These are phyloP conservation scores for Lycaon pictus DNA, from an alignment of 2,113 vertebrate species.

Conservation along the genomic window DNA sequence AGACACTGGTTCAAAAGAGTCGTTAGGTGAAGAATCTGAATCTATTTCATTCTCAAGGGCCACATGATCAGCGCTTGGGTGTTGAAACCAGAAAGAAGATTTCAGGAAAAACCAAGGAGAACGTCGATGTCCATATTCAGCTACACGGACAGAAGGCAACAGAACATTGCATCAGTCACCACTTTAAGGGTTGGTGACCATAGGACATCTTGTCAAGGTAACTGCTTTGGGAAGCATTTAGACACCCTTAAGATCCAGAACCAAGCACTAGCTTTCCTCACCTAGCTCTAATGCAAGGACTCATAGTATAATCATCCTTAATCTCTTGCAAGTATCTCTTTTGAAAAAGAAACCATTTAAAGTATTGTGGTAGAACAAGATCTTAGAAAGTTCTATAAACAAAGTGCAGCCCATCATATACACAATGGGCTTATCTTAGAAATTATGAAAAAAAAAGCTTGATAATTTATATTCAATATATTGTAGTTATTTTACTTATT, in stretches of 20 bases:
- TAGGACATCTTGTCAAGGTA: background rate
- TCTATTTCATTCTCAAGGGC: slow-evolving; percentile 83
- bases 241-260: background rate
- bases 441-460: background rate
- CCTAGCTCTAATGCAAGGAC: background rate
- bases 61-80: slow-evolving; percentile 79
- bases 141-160: slow-evolving; percentile 80
- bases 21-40: slow-evolving; percentile 74
- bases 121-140: slow-evolving; percentile 89
- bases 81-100: slow-evolving; percentile 91
- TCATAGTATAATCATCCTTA: background rate
- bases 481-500: background rate
- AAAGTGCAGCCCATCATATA: background rate
- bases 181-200: no score
- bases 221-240: background rate
- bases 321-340: background rate
- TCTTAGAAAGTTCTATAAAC: background rate
- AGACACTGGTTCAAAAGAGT: slow-evolving; percentile 88
- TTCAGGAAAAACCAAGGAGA: slow-evolving; percentile 93
- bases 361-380: background rate
- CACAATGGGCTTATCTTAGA: background rate
- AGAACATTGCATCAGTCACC: background rate
- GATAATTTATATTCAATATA: background rate
- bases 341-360: background rate
- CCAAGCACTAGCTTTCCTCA: background rate